A percentile compares a stretch with the other conserved stretches of the same genome.
phyloP scores from a whole-genome alignment of 2,888 invertebrate genomes.

The Balanococcus diminutus region DNA sequence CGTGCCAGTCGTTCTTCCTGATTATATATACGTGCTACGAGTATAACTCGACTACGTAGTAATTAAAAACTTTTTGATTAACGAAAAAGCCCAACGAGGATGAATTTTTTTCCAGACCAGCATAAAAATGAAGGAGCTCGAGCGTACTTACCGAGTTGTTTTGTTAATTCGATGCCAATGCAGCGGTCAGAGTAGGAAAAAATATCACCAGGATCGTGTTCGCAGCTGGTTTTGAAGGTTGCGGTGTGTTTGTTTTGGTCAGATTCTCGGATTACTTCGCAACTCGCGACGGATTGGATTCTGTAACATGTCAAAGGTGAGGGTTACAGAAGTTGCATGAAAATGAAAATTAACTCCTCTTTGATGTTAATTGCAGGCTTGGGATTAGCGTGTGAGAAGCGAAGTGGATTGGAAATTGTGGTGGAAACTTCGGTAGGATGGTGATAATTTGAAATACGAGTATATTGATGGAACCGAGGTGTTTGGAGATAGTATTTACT shows the following conservation, averaged over 20 bases:
- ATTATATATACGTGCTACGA: too few species aligned
- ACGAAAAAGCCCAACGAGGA: neutral
- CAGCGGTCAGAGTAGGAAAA: neutral
- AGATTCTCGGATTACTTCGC: neutral
- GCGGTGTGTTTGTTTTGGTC: neutral
- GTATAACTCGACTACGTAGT: neutral
- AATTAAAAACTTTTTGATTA: neutral
- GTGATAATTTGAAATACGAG: too few species aligned
- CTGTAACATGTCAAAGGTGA: neutral
- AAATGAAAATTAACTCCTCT: too few species aligned
- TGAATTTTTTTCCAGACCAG: neutral
- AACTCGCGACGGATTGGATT: neutral
- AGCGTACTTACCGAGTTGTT: neutral
- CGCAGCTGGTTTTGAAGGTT: neutral
- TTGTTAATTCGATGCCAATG: neutral
- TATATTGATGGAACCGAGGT: too few species aligned
- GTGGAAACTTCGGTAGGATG: neutral
- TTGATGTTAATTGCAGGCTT: too few species aligned
- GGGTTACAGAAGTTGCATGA: neutral
- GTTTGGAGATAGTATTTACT: too few species aligned
- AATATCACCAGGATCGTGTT: neutral
- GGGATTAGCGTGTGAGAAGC: too few species aligned
- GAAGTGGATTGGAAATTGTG: neutral
- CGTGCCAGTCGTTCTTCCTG: neutral
- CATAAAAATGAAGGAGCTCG: too few species aligned